phyloP scores from a whole-genome alignment of 2,113 vertebrate genomes.

The Shinisaurus crocodilurus region DNA sequence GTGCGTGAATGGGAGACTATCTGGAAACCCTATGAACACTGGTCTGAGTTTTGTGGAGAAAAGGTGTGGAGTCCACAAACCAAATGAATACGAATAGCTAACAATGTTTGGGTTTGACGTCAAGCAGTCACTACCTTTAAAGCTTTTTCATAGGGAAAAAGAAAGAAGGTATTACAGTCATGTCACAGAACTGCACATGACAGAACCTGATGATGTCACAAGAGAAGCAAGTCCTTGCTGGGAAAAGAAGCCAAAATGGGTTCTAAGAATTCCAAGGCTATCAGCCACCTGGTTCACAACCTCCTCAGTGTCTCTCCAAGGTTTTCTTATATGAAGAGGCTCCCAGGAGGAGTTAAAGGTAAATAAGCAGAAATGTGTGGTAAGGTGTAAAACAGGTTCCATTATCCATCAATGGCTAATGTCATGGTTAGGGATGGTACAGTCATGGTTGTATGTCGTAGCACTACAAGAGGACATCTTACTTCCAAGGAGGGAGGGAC shows the following conservation, averaged over 20 bases:
- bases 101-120: not conserved
- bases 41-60: not conserved
- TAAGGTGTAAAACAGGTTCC: not conserved
- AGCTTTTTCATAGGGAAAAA: not conserved
- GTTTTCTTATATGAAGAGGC: not conserved
- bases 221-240: no score
- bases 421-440: not conserved
- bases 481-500: no score
- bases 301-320: not conserved
- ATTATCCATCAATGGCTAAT: not conserved
- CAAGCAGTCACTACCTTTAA: not conserved
- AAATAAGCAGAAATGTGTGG: not conserved
- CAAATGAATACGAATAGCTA: not conserved
- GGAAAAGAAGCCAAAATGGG: not conserved
- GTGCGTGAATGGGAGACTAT: not conserved
- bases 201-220: conserved; percentile 24
- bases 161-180: not conserved
- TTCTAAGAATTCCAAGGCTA: not conserved
- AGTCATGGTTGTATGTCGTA: not conserved
- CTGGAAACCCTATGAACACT: not conserved
- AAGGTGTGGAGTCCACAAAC: not conserved
- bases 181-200: not conserved
- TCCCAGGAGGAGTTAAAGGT: accelerated
- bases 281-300: not conserved
- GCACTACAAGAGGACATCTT: not conserved